These are phyloP conservation scores for Amphibalanus amphitrite DNA, from an alignment of 1,140 invertebrate genomes.

Conservation along the genomic window DNA sequence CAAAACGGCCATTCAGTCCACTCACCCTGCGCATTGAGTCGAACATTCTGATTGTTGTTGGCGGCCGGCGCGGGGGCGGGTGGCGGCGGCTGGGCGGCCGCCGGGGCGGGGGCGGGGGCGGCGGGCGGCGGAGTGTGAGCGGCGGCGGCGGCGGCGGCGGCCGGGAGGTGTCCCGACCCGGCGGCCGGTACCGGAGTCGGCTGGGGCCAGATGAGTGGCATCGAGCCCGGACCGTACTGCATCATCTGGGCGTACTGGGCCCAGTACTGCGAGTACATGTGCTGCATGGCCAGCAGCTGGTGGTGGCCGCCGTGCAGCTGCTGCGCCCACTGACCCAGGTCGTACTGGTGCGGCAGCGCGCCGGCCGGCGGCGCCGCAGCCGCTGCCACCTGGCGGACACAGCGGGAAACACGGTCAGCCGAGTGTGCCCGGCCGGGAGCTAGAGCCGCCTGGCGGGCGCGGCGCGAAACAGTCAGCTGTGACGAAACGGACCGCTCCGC, in stretches of 20 bases:
- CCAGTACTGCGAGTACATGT: constrained; percentile 68
- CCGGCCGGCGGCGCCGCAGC: neutral
- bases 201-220: neutral
- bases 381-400: neutral
- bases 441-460: too few relatives aligned
- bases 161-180: neutral
- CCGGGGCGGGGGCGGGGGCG: too few relatives aligned
- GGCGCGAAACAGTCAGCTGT: too few relatives aligned
- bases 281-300: constrained; percentile 58
- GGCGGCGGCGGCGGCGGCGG: too few relatives aligned
- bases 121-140: too few relatives aligned
- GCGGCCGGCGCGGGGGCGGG: too few relatives aligned
- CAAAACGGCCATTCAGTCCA: neutral
- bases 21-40: neutral
- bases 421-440: too few relatives aligned
- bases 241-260: constrained; percentile 54
- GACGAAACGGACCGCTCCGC: too few relatives aligned
- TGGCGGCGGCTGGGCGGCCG: neutral
- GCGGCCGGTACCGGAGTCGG: neutral
- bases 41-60: neutral
- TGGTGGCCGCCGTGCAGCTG: constrained; percentile 18
- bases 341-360: neutral
- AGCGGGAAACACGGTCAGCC: constrained; percentile 21
- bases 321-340: neutral
- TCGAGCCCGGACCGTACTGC: neutral